These are phyloP conservation scores for Hylaea fasciaria DNA, from an alignment of 2,888 invertebrate genomes.

Conservation along the genomic window DNA sequence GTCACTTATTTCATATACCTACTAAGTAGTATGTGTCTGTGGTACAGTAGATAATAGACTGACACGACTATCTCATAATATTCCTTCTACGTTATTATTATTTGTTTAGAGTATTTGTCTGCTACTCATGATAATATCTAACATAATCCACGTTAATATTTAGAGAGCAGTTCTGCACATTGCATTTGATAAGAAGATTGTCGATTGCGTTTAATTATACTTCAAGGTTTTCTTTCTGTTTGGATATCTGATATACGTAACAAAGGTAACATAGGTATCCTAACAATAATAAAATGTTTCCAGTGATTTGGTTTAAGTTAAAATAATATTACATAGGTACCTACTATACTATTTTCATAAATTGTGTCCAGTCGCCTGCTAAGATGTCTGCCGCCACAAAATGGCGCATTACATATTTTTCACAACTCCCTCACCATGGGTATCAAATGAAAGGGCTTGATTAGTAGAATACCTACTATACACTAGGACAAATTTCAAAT, in stretches of 20 bases:
- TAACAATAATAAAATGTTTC: no score
- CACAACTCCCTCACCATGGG: no score
- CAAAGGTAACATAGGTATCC: conserved; percentile 3
- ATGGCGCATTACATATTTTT: no score
- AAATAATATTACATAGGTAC: no score
- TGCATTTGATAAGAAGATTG: conserved; percentile 53
- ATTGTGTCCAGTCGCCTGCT: no score
- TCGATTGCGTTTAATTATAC: conserved; percentile 38
- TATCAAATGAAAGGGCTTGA: no score
- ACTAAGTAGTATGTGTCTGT: conserved; percentile 14
- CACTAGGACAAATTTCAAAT: no score
- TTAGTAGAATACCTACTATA: no score
- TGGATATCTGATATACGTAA: conserved; percentile 6
- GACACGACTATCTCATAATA: conserved; percentile 38
- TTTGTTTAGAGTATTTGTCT: conserved; percentile 41
- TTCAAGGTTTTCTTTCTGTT: conserved; percentile 17
- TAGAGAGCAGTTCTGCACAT: conserved; percentile 48
- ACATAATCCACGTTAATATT: conserved; percentile 62
- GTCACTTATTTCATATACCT: conserved; percentile 7
- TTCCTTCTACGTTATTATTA: conserved; percentile 36
- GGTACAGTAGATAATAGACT: conserved; percentile 37
- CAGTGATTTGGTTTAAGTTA: no score
- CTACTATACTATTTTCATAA: no score
- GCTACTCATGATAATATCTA: conserved; percentile 44
- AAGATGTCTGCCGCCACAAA: no score